Percentiles rank a stretch among this genome's conserved stretches.
These are phyloP conservation scores for Atta texana DNA, from an alignment of 1,140 invertebrate genomes.

Conservation along the genomic window DNA sequence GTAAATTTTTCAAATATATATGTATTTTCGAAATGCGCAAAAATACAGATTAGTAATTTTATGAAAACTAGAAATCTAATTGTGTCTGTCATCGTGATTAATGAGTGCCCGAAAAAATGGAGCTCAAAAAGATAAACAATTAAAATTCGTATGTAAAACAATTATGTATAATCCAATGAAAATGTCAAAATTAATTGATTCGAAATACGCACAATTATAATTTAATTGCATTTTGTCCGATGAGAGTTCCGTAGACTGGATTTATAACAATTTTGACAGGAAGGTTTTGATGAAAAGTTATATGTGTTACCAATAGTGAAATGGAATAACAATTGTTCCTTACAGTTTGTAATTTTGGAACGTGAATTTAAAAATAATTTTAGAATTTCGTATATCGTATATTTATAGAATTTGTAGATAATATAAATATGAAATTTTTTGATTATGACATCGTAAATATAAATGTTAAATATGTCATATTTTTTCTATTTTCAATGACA, in stretches of 20 bases:
- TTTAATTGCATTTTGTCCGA: background rate
- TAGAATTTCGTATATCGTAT: background rate
- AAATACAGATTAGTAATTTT: slow-evolving; percentile 3
- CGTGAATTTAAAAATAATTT: slow-evolving; percentile 25
- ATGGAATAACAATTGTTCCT: background rate
- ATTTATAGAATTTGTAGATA: background rate
- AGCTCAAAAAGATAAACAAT: background rate
- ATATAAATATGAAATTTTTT: background rate
- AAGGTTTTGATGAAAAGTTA: background rate
- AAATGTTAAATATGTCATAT: background rate
- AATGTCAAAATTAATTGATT: background rate
- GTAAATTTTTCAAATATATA: background rate
- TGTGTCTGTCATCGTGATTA: background rate
- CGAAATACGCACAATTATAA: slow-evolving; percentile 41
- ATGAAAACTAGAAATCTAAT: slow-evolving; percentile 18
- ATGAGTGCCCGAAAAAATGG: background rate
- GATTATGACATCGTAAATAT: background rate
- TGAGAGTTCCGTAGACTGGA: background rate
- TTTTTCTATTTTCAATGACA: slow-evolving; percentile 1
- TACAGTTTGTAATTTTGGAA: background rate
- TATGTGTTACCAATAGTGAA: background rate
- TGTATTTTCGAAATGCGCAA: slow-evolving; percentile 6
- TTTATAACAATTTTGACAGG: background rate
- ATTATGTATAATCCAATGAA: slow-evolving; percentile 14
- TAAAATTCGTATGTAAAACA: background rate